Percentiles rank a stretch among this genome's conserved stretches.
phyloP scores from a whole-genome alignment of 2,113 vertebrate species.

The Cacatua alba region DNA sequence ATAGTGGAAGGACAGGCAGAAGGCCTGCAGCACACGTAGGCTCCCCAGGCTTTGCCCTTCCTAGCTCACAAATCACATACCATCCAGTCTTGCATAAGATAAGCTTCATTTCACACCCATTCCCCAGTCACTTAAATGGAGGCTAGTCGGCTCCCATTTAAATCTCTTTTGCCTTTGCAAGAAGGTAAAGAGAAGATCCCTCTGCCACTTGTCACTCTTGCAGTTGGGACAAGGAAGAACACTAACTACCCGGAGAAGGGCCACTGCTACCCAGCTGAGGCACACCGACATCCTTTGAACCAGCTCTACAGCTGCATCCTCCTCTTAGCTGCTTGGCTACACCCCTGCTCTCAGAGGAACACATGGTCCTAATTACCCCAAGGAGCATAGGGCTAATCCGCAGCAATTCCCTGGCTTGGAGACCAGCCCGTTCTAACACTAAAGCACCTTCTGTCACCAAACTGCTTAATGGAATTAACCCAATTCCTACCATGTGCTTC shows the following conservation, averaged over 20 bases:
- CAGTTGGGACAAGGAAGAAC: neutral
- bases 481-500: conserved; percentile 81
- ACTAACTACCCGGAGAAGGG: neutral
- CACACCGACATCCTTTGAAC: conserved; percentile 44
- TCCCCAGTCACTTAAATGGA: neutral
- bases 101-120: neutral
- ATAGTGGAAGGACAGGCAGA: rapidly evolving
- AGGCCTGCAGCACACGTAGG: neutral
- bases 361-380: conserved; percentile 83
- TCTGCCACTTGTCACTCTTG: neutral
- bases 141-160: neutral
- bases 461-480: conserved; percentile 90
- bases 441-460: conserved; percentile 88
- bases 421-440: conserved; percentile 79
- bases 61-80: neutral
- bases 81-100: neutral
- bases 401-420: conserved; percentile 76
- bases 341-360: conserved; percentile 76
- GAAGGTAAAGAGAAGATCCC: neutral
- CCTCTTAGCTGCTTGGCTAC: conserved; percentile 65
- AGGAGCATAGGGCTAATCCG: conserved; percentile 80
- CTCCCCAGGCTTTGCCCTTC: neutral
- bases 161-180: neutral
- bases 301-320: conserved; percentile 62
- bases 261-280: conserved; percentile 29